Percentiles rank a stretch among this genome's conserved stretches.
Evolutionary conservation across 1,140 invertebrate genomes (phyloP).

Genomic region (Parapsyche elsis): DNA sequence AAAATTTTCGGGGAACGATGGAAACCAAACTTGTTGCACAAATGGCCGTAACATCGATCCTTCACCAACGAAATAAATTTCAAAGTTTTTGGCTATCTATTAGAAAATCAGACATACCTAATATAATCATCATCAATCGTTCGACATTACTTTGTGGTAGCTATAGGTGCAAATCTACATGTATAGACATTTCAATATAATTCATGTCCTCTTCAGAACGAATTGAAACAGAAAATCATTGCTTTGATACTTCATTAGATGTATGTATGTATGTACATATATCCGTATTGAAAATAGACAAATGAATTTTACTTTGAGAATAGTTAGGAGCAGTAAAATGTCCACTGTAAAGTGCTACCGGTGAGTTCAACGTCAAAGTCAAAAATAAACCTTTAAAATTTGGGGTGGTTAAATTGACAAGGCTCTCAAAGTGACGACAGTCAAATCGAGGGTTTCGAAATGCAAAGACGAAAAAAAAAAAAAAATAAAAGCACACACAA

Average conservation of each 20-base stretch:
- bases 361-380: not conserved
- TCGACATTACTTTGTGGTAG: not conserved
- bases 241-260: too few relatives aligned
- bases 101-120: not conserved
- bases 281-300: too few relatives aligned
- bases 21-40: not conserved
- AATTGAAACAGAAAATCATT: too few relatives aligned
- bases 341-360: too few relatives aligned
- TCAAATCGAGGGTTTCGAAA: constrained; percentile 1
- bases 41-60: not conserved
- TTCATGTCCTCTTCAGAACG: too few relatives aligned
- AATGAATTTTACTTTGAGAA: too few relatives aligned
- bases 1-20: constrained; percentile 9
- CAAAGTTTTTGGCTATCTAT: not conserved
- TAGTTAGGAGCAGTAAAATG: too few relatives aligned
- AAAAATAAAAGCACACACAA: not conserved
- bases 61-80: not conserved
- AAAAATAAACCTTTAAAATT: not conserved
- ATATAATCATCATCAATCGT: not conserved
- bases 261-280: too few relatives aligned
- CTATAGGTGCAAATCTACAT: too few relatives aligned
- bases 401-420: not conserved
- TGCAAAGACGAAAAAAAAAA: not conserved
- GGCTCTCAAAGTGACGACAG: constrained; percentile 10
- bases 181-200: too few relatives aligned